Conservation (phyloP, 2,797 vertebrate genomes). For the Pantherophis vulpinus region DNA sequence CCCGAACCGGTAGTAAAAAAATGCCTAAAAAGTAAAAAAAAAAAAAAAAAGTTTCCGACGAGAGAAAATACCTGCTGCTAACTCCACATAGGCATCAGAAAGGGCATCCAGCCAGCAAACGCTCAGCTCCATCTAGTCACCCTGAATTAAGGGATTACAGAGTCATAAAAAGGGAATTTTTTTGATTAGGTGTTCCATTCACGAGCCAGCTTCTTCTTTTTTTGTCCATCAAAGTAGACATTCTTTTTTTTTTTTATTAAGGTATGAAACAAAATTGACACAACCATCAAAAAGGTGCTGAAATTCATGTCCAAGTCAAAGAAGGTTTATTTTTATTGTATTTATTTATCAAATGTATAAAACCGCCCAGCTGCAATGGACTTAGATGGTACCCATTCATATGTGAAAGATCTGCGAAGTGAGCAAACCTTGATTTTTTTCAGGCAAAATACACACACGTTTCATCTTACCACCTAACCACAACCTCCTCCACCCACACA, state of each 20-base stretch:
- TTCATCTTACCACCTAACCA: too few relatives aligned
- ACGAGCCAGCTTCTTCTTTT: neutral
- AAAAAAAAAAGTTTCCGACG: too few relatives aligned
- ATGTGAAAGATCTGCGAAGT: slow-evolving; percentile 35
- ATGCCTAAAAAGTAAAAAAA: too few relatives aligned
- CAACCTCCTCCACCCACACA: neutral
- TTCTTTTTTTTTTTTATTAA: slow-evolving; percentile 5
- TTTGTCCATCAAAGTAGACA: slow-evolving; percentile 11
- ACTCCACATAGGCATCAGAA: too few relatives aligned
- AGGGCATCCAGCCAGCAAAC: too few relatives aligned
- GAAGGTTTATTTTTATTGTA: neutral
- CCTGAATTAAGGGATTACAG: too few relatives aligned
- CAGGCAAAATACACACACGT: slow-evolving; percentile 15
- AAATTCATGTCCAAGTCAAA: neutral
- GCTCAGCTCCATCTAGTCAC: too few relatives aligned
- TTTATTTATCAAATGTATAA: neutral
- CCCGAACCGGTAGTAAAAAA: too few relatives aligned
- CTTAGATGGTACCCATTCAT: neutral
- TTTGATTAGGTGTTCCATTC: neutral
- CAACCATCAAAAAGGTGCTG: accelerated
- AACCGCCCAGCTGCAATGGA: neutral
- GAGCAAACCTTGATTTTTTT: slow-evolving; percentile 24
- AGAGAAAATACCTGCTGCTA: too few relatives aligned
- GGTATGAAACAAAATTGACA: neutral
- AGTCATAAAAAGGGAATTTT: too few relatives aligned